Conservation (phyloP, 2,797 vertebrate genomes). For the Bradypus variegatus region DNA sequence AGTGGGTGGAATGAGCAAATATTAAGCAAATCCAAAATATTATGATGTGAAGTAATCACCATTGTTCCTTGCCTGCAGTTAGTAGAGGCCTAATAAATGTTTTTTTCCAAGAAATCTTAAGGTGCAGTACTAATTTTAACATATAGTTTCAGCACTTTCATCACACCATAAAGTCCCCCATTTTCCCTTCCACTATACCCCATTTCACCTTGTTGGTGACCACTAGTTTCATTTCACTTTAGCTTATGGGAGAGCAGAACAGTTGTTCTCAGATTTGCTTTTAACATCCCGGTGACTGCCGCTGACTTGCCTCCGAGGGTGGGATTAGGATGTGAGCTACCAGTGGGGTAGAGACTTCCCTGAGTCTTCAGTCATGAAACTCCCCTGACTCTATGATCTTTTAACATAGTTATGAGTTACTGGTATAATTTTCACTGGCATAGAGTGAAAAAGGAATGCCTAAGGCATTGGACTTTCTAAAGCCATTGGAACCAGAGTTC, state of each 20-base stretch:
- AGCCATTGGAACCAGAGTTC: not conserved
- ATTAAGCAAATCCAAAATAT: not conserved
- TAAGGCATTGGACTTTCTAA: not conserved
- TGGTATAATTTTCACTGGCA: not conserved
- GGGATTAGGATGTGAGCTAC: not conserved
- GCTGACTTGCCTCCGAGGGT: fast-evolving
- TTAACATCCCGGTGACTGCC: not conserved
- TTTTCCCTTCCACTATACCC: fast-evolving
- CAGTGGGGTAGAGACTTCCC: not conserved
- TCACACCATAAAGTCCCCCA: fast-evolving
- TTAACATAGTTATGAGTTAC: not conserved
- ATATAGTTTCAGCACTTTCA: not conserved
- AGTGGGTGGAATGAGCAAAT: not conserved
- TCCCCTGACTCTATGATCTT: not conserved
- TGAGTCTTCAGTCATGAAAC: not conserved
- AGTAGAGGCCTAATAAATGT: no score
- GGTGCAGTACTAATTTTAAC: not conserved
- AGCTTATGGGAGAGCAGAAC: not conserved
- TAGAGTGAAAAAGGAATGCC: not conserved
- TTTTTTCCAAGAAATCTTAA: no score
- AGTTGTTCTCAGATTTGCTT: not conserved
- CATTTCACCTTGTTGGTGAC: not conserved
- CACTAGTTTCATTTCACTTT: not conserved
- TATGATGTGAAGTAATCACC: not conserved
- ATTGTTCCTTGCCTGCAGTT: no score